Conservation (phyloP, 1,140 invertebrate species). For the Saxidomus purpurata region DNA sequence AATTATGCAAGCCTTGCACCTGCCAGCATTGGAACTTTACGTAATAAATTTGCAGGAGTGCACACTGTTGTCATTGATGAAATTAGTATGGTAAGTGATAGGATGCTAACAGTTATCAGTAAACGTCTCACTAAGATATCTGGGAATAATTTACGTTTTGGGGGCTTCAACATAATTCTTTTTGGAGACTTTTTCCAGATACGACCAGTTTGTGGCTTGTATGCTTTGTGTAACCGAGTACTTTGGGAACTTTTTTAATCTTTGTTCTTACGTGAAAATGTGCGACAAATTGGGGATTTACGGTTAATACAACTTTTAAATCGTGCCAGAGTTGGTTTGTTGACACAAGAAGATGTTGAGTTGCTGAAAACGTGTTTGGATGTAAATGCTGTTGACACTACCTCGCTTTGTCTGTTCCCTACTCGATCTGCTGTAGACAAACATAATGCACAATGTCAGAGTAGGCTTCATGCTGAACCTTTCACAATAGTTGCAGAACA, state of each 20-base stretch:
- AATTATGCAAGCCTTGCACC: no score
- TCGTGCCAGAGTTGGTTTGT: conserved; percentile 22
- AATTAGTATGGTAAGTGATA: conserved; percentile 42
- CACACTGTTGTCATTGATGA: conserved; percentile 37
- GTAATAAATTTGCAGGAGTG: conserved; percentile 8
- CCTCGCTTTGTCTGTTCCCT: neutral
- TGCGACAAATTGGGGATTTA: neutral
- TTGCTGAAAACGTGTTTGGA: neutral
- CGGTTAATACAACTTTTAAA: conserved; percentile 17
- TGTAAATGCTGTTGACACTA: neutral
- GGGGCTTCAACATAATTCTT: neutral
- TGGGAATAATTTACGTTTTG: conserved; percentile 18
- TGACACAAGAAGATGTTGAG: neutral
- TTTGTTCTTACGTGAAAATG: conserved; percentile 19
- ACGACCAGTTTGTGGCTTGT: conserved; percentile 1
- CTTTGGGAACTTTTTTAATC: conserved; percentile 35
- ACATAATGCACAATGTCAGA: conserved; percentile 11
- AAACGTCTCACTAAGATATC: neutral
- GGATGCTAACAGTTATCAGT: conserved; percentile 17
- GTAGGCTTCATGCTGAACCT: neutral
- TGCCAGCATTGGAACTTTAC: no score
- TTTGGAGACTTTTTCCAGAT: conserved; percentile 45
- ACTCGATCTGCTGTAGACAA: conserved; percentile 5
- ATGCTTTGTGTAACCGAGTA: neutral
- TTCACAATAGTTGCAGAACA: neutral